Conservation (phyloP, 2,797 vertebrate genomes). For the Calcarius lapponicus region DNA sequence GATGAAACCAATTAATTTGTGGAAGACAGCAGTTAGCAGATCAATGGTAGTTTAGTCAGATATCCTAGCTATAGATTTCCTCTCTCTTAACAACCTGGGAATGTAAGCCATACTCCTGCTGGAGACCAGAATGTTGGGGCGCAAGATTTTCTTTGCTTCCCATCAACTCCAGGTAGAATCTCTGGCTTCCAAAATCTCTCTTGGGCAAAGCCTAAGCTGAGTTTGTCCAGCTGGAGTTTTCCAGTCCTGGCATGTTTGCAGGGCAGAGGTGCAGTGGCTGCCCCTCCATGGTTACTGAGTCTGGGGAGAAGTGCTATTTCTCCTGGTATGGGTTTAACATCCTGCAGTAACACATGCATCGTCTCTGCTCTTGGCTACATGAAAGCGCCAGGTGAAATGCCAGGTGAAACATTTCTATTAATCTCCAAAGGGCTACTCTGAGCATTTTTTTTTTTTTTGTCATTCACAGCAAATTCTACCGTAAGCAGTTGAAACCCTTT, state of each 20-base stretch:
- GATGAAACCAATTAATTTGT: not conserved
- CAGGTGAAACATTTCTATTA: not conserved
- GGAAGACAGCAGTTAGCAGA: not conserved
- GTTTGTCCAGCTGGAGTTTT: not conserved
- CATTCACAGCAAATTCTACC: not conserved
- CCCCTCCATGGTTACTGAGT: accelerated
- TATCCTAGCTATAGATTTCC: not conserved
- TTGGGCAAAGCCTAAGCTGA: not conserved
- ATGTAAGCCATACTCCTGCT: not conserved
- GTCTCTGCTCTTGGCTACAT: not conserved
- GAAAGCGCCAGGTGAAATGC: not conserved
- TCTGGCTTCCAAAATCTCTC: not conserved
- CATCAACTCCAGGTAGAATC: not conserved
- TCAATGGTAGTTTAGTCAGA: not conserved
- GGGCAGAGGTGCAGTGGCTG: not conserved
- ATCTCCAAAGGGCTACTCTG: not conserved
- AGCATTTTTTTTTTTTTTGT: not conserved
- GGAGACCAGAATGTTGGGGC: not conserved
- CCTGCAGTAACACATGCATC: accelerated
- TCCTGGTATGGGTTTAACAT: not conserved
- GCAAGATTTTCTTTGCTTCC: not conserved
- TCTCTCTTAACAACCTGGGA: not conserved
- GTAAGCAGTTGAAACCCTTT: not conserved
- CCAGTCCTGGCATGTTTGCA: not conserved
- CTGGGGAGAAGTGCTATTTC: not conserved